These are phyloP conservation scores for Dolichopus griseipennis DNA, from an alignment of 2,888 invertebrate species.

Conservation along the genomic window DNA sequence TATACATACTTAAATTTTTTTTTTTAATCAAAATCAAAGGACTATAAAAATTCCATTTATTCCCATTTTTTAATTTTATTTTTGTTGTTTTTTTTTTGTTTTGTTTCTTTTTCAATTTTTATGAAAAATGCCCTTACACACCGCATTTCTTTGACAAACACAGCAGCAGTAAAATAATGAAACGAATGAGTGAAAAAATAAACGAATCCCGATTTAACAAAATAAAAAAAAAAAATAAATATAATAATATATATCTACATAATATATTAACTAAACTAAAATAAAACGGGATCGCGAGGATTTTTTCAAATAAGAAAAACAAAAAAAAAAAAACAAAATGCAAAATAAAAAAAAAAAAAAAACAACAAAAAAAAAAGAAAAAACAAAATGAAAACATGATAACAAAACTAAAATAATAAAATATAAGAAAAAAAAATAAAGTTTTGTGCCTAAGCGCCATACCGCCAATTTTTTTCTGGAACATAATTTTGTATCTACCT, in stretches of 20 bases:
- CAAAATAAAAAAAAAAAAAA: not conserved
- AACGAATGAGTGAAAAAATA: not conserved
- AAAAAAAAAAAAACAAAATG: not conserved
- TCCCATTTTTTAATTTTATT: not conserved
- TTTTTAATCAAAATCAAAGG: slow-evolving; percentile 1
- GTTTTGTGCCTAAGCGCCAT: not conserved
- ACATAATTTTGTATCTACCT: slow-evolving; percentile 4
- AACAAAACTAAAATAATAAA: not conserved
- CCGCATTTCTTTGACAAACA: not conserved
- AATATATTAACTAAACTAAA: not conserved
- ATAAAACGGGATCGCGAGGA: not conserved
- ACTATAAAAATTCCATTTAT: slow-evolving; percentile 1
- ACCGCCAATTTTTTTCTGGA: not conserved
- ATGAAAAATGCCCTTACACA: not conserved
- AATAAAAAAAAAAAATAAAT: not conserved
- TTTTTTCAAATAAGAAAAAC: not conserved
- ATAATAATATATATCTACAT: not conserved
- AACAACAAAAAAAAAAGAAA: not conserved
- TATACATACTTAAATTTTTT: not conserved
- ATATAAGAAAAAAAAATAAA: not conserved
- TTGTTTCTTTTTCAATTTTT: no score
- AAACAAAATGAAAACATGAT: not conserved
- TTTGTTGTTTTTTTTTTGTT: no score
- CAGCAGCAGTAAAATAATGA: not conserved
- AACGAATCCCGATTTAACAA: not conserved